Base-by-base conservation (phyloP, 2,113 vertebrate genomes). In the Pseudopodoces humilis region DNA sequence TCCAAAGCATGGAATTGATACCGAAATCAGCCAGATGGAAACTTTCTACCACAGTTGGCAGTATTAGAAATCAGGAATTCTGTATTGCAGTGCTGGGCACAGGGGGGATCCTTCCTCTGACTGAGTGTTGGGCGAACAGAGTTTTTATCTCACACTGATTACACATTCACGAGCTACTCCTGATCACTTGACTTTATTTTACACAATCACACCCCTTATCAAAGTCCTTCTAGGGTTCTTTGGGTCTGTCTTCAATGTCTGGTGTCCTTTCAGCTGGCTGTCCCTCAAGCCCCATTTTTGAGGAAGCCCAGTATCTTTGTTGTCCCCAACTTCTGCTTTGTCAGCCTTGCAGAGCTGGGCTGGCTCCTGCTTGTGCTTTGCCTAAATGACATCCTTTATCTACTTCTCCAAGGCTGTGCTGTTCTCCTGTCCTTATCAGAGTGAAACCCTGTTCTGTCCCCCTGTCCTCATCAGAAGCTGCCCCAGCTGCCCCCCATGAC, bases 401-500 rank as follows among this genome's bases (percentile, higher is more conserved):
- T 41, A 0, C 44, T 76, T 67, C 52, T 35, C 52, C 31, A 43
- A 25, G 52, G 70, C 35, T 43, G 60, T 25, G 31, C 52, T 67
- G 35, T 58, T 25, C 50, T 59, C 35, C 44, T 55, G 15, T 47
- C 15, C n/a, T 39, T 12, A 10, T 8, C 60, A n/a, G 50, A 74
- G 28, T 27, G 17, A 31, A 10, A 17, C 7, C 27, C 17, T 46
- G 27, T 20, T 28, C 43, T 75, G 43, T 13, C 21, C 25, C 31
- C 21, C 21, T 31, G 31, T 44, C 44, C 62, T 21, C 35, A 44
- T 2, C 62, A 53, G 31, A 30, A 14, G 4, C 78, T 68, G 53
- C 33, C 37, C 39, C 58, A 58, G n/a, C 27, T 35, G 3, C 30
- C 9, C 43, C n/a, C 53, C 37, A 46, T 0, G 2, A 15, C 21